These are phyloP conservation scores for Scleropages formosus DNA, from an alignment of 2,797 vertebrate species.

Conservation along the genomic window DNA sequence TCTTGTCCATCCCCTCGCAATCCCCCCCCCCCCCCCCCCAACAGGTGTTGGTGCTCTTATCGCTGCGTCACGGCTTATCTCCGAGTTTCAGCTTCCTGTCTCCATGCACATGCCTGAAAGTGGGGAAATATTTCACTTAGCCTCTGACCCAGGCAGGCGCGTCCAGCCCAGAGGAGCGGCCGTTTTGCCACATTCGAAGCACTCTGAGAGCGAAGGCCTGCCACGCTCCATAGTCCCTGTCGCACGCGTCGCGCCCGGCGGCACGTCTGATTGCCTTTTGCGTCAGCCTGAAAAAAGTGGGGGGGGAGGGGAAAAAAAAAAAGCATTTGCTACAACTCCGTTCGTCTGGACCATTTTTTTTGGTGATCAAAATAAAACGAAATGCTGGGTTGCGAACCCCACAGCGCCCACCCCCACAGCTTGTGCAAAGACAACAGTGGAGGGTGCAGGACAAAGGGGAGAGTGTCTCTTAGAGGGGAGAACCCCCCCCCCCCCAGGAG, in stretches of 20 bases:
- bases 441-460: slow-evolving; percentile 69
- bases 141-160: slow-evolving; percentile 59
- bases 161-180: slow-evolving; percentile 9
- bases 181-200: too few relatives aligned
- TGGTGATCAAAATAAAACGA: not conserved
- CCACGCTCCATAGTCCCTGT: not conserved
- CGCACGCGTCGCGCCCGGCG: not conserved
- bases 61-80: slow-evolving; percentile 66
- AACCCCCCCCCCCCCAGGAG: slow-evolving; percentile 59
- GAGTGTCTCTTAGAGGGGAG: slow-evolving; percentile 66
- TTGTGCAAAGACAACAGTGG: slow-evolving; percentile 51
- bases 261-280: not conserved
- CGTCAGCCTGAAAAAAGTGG: not conserved
- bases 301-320: too few relatives aligned
- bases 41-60: slow-evolving; percentile 74
- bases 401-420: slow-evolving; percentile 49
- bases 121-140: slow-evolving; percentile 76
- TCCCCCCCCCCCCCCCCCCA: slow-evolving; percentile 47
- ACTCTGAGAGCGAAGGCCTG: too few relatives aligned
- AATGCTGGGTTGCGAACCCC: slow-evolving; percentile 31
- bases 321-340: not conserved
- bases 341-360: slow-evolving; percentile 15
- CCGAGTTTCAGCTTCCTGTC: slow-evolving; percentile 72
- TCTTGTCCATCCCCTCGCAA: too few relatives aligned
- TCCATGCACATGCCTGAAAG: slow-evolving; percentile 59